Evolutionary conservation across 2,113 vertebrate genomes (phyloP), one percentile per base, ranked within the genome.

Genomic region (Scomber japonicus): DNA sequence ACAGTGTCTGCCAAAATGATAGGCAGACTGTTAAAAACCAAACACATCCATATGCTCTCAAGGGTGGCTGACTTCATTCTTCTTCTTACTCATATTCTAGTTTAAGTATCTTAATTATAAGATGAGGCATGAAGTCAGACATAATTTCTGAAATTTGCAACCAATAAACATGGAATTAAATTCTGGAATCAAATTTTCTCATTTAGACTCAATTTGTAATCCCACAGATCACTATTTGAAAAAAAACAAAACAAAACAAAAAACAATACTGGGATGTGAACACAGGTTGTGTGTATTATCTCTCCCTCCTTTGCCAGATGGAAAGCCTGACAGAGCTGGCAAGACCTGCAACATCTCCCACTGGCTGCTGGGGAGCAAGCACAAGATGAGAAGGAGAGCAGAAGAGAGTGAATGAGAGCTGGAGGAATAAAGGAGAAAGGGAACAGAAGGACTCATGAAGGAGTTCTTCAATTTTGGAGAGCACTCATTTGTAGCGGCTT

Each of bases 361-460:
- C 85, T 59, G 91, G 81, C 88, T 86, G 87, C 74, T 50, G 75
- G 63, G 27, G 75, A 66, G 76, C 6, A 30, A 84, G 77, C 59
- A 5, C 68, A 59, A 63, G 79, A 85, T 74, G 80, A 76, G 81
- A 74, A 55, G 30, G 71, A 24, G 75, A 78, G 64, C 19, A 35
- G 56, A 60, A 24, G 72, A 71, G 66, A 72, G 67, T 54, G 79
- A 83, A 85, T 70, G 87, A 75, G 80, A 45, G 27, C 71, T 54
- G 31, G 78, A 82, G 76, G 74, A 83, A 75, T 64, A 82, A 67
- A 85, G 51, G 76, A 88, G 78, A 80, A 74, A 50, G 71, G 63
- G 72, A 88, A 86, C 86, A 93, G 88, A 91, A 90, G 82, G 84
- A 61, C 87, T 85, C 84, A 91, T 91, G 78, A 88, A 91, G 86